Percentiles rank a stretch among this genome's conserved stretches.
Conservation (phyloP, 2,797 vertebrate genomes). For the Sylvia borin region DNA sequence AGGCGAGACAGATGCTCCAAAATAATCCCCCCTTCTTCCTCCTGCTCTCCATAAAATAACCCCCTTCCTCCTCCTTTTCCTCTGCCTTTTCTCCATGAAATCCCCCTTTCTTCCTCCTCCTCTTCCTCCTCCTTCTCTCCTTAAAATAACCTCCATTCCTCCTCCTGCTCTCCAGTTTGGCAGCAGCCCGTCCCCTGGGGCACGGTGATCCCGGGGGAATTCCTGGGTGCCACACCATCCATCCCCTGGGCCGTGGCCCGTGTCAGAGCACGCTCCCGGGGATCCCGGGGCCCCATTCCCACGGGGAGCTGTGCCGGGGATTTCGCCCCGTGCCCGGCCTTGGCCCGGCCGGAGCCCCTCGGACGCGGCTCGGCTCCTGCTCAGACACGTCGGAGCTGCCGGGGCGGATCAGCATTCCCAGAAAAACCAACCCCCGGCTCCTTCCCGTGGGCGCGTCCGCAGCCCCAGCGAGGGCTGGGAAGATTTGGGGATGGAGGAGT, state of each 20-base stretch:
- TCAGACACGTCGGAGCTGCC: background rate
- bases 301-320: background rate
- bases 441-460: rapidly evolving
- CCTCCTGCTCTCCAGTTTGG: background rate
- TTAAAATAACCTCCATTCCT: background rate
- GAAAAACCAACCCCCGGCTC: background rate
- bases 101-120: background rate
- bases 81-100: background rate
- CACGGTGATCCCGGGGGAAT: background rate
- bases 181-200: background rate
- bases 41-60: background rate
- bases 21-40: background rate
- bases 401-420: background rate
- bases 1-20: conserved; percentile 40
- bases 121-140: background rate
- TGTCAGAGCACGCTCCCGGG: background rate
- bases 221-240: too few species aligned
- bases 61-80: background rate
- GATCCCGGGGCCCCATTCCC: background rate
- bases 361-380: background rate
- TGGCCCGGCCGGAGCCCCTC: background rate
- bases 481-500: background rate
- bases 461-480: background rate
- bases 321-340: background rate
- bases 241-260: too few species aligned